Evolutionary conservation across 2,888 invertebrate genomes (phyloP), one percentile per base, ranked within the genome.

Genomic region (Agrenia bidenticulata): DNA sequence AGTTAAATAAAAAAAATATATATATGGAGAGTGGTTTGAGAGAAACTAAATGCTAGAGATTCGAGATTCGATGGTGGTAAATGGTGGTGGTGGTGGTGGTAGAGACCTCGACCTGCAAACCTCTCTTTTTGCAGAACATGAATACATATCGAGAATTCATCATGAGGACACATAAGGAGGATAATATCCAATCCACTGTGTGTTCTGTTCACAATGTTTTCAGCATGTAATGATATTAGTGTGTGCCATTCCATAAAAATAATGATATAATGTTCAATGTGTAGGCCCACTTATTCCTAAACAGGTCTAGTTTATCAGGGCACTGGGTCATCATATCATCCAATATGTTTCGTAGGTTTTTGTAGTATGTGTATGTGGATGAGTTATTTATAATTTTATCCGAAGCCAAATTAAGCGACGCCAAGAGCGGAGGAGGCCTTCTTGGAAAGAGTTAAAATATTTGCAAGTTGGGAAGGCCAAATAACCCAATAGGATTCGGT

Each of bases 21-120:
- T 32, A 32, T 32, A 32, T 32, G 32, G 5, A 32, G 32, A 19
- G 23, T 51, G 24, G 9, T 51, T 21, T 51, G 51, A 11, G 51
- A 23, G 23, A 51, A 19, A 23, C 5, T 17, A 7, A 51, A 51
- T 61, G 51, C 42, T 56, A 56, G 49, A 54, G 50, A 49, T 54
- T 59, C 9, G 49, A 17, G 11, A 49, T 49, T 49, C 17, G 49
- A 17, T 63, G 42, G 56, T n/a, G n/a, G n/a, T n/a, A n/a, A n/a
- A n/a, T n/a, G n/a, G n/a, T 57, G 60, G 60, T 27, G 63, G 41
- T 59, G 62, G 62, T 63, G 53, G 60, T 58, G 57, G 61, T 26
- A 62, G 45, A 59, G 75, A 73, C 75, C 75, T 75, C 75, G 75
- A 75, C 75, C 75, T 64, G 75, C 68, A 74, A 75, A 74, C 73